Percentiles rank a stretch among this genome's conserved stretches.
These are phyloP conservation scores for Tricholaema leucomelas DNA, from an alignment of 2,113 vertebrate species.

Conservation along the genomic window DNA sequence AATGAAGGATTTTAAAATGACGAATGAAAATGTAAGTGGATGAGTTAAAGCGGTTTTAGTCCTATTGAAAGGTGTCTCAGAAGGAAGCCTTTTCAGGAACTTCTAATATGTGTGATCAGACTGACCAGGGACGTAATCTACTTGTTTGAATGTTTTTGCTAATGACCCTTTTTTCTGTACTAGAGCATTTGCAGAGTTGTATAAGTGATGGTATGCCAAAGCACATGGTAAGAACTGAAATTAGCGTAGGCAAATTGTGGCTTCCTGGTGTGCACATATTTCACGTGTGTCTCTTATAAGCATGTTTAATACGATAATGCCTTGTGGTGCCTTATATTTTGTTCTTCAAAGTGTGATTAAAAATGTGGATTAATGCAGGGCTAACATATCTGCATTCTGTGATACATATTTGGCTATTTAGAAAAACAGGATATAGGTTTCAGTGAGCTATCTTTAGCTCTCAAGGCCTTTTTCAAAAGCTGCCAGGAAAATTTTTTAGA, in stretches of 20 bases:
- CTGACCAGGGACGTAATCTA: neutral
- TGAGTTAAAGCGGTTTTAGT: neutral
- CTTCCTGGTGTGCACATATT: fast-evolving
- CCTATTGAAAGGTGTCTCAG: neutral
- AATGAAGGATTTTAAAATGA: neutral
- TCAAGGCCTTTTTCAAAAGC: constrained; percentile 45
- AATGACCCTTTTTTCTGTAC: neutral
- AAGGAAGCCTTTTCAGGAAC: neutral
- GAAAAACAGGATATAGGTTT: constrained; percentile 49
- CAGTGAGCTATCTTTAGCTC: constrained; percentile 37
- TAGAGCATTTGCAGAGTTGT: neutral
- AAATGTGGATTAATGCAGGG: constrained; percentile 16
- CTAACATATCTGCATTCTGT: constrained; percentile 38
- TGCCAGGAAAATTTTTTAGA: constrained; percentile 48
- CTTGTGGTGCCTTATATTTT: constrained; percentile 5
- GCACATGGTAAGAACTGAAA: neutral
- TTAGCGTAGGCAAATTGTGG: neutral
- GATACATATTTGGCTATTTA: constrained; percentile 40
- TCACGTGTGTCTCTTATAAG: fast-evolving
- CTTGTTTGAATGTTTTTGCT: neutral
- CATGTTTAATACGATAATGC: fast-evolving
- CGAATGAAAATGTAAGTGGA: neutral
- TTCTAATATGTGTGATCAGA: neutral
- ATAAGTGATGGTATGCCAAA: neutral
- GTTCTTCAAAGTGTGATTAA: constrained; percentile 12